Conservation (phyloP, 2,113 vertebrate species). For the Ptyas mucosa region DNA sequence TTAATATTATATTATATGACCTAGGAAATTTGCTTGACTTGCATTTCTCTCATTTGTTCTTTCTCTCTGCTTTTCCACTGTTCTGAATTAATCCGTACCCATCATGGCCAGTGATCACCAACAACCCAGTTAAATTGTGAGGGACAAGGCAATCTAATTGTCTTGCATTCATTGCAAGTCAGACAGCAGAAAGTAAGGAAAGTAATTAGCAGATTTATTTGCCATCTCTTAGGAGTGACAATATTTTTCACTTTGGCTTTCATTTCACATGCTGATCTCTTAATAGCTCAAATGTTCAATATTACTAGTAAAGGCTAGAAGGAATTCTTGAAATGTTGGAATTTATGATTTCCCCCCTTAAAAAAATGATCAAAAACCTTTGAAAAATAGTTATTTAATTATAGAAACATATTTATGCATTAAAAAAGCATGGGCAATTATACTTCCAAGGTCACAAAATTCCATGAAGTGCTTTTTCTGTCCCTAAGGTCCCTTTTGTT, state of each 20-base stretch:
- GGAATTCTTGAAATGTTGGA: not conserved
- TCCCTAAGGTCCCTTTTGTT: not conserved
- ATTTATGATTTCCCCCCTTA: not conserved
- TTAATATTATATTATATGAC: not conserved
- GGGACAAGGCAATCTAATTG: not conserved
- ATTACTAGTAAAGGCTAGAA: not conserved
- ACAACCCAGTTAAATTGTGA: not conserved
- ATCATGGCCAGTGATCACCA: not conserved
- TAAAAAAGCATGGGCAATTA: not conserved
- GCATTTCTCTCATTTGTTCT: not conserved
- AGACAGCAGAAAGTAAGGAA: not conserved
- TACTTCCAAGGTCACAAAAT: not conserved
- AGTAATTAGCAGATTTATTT: not conserved
- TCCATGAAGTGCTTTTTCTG: not conserved
- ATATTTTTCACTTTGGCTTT: not conserved
- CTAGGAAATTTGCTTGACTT: not conserved
- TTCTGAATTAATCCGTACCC: not conserved
- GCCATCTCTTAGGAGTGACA: not conserved
- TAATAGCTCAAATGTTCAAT: not conserved
- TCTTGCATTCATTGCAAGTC: not conserved
- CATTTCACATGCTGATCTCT: not conserved
- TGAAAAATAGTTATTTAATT: not conserved
- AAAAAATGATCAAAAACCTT: not conserved
- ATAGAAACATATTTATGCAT: not conserved
- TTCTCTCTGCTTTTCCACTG: not conserved